These are phyloP conservation scores for Drosophila tropicalis DNA, from an alignment of 1,140 invertebrate species.

Conservation along the genomic window DNA sequence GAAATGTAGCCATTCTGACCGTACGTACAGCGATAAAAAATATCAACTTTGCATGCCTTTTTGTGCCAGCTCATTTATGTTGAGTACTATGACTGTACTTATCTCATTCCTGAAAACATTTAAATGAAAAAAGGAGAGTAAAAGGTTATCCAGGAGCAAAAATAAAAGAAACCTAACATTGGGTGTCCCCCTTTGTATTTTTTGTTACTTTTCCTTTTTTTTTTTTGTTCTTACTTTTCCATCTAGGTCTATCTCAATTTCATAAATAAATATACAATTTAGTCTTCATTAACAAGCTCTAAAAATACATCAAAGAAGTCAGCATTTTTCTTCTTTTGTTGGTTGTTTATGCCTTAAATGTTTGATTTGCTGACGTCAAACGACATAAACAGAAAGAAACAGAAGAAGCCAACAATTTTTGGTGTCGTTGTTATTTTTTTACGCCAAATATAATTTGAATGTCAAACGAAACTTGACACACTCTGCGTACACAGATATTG, in stretches of 20 bases:
- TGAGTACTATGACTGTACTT: neutral
- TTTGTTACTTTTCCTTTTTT: too few species aligned
- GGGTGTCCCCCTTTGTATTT: neutral
- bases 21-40: neutral
- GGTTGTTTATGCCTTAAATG: conserved; percentile 9
- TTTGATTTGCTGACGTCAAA: conserved; percentile 18
- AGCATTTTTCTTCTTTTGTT: neutral
- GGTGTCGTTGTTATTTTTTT: conserved; percentile 4
- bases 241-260: conserved; percentile 8
- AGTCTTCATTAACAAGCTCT: conserved; percentile 19
- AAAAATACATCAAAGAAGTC: conserved; percentile 22
- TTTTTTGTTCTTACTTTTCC: neutral
- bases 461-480: conserved; percentile 17
- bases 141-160: neutral
- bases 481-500: neutral
- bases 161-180: neutral
- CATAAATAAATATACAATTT: conserved; percentile 18
- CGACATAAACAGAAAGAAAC: conserved; percentile 2
- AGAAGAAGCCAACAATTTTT: conserved; percentile 18
- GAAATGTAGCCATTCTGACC: neutral
- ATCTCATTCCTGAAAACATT: neutral
- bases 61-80: neutral
- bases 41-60: conserved; percentile 3
- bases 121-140: neutral
- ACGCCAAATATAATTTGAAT: conserved; percentile 22